A percentile compares a stretch with the other conserved stretches of the same genome.
Conservation (phyloP, 2,888 invertebrate genomes). For the Drosophila mettleri region DNA sequence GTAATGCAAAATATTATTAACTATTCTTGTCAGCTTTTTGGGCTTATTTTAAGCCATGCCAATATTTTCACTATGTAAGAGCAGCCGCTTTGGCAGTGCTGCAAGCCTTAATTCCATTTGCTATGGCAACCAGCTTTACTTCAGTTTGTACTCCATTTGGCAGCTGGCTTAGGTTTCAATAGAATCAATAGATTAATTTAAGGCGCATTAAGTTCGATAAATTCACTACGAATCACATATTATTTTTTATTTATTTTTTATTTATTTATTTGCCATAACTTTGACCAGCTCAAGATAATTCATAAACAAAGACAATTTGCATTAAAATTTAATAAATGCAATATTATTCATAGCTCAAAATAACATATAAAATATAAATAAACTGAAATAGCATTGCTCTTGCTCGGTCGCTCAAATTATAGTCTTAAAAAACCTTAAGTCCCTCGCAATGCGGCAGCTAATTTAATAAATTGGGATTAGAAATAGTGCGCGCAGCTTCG, state of each 20-base stretch:
- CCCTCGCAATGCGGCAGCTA: conserved; percentile 10
- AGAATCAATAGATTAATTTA: too few species aligned
- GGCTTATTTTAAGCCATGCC: not conserved
- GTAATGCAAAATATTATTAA: not conserved
- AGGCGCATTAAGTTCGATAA: too few species aligned
- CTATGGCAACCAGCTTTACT: not conserved
- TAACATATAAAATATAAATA: not conserved
- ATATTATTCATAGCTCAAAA: not conserved
- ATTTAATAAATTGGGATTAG: conserved; percentile 25
- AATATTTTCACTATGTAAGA: not conserved
- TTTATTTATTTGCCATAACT: not conserved
- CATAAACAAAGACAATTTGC: not conserved
- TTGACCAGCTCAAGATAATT: not conserved
- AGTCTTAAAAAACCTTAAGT: not conserved
- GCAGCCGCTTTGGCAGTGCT: not conserved
- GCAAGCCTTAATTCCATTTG: not conserved
- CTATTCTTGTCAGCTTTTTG: not conserved
- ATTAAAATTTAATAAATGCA: not conserved
- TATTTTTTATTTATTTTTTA: too few species aligned
- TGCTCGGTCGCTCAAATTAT: not conserved
- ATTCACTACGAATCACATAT: too few species aligned
- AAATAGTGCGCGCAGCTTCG: not conserved
- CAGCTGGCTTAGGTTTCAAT: too few species aligned
- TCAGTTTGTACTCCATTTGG: not conserved
- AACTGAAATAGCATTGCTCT: not conserved